These are phyloP conservation scores for Micropoecilia bifurca DNA, from an alignment of 2,797 vertebrate genomes.

Conservation along the genomic window DNA sequence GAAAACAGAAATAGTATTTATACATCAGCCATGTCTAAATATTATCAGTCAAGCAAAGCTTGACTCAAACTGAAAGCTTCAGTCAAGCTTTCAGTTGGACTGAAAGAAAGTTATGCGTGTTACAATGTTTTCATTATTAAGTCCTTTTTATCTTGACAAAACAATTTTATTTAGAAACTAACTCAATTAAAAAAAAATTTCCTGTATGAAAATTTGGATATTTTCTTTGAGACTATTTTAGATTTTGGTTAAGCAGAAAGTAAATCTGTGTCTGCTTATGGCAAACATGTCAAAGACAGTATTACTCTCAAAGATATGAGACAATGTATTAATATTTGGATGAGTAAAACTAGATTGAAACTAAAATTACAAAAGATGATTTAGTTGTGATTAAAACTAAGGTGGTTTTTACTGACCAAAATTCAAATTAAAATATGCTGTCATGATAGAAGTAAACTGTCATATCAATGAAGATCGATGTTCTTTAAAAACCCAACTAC, in stretches of 20 bases:
- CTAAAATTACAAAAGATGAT: not conserved
- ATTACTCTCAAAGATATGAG: not conserved
- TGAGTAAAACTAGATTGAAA: not conserved
- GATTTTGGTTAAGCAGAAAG: not conserved
- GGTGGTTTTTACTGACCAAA: not conserved
- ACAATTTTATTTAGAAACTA: not conserved
- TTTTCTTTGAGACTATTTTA: not conserved
- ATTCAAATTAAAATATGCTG: not conserved
- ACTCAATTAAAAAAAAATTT: too few species aligned
- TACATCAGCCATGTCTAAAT: too few species aligned
- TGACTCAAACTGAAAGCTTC: too few species aligned
- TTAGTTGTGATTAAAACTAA: not conserved
- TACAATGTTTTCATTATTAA: not conserved
- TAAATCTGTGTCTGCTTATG: not conserved
- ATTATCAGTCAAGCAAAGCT: too few species aligned
- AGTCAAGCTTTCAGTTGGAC: not conserved
- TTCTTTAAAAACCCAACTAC: not conserved
- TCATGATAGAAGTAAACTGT: not conserved
- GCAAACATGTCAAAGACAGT: not conserved
- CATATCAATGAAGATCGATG: not conserved
- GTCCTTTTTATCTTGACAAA: not conserved
- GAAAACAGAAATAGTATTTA: not conserved
- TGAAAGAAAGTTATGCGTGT: not conserved
- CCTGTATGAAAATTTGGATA: not conserved
- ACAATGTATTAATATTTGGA: not conserved